These are phyloP conservation scores for Phyllotreta cruciferae DNA, from an alignment of 2,888 invertebrate species.

Conservation along the genomic window DNA sequence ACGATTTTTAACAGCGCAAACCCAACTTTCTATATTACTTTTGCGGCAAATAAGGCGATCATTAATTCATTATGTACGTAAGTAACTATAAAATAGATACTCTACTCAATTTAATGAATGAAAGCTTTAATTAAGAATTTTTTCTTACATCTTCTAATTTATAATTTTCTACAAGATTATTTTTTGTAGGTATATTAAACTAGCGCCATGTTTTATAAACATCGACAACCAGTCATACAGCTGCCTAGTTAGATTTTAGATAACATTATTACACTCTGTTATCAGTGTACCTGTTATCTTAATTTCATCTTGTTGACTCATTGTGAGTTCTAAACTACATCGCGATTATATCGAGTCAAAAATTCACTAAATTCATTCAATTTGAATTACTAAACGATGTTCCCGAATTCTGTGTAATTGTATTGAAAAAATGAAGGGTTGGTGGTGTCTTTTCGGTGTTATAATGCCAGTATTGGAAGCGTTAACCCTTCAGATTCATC, in stretches of 20 bases:
- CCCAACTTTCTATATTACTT: no score
- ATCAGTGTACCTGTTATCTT: constrained; percentile 43
- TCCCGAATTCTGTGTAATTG: constrained; percentile 19
- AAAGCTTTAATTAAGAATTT: background rate
- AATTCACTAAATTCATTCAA: constrained; percentile 5
- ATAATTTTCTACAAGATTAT: background rate
- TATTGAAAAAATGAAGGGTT: constrained; percentile 22
- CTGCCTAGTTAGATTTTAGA: constrained; percentile 10
- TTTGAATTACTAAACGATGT: constrained; percentile 9
- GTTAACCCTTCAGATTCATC: constrained; percentile 3
- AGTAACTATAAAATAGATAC: no score
- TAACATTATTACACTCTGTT: constrained; percentile 29
- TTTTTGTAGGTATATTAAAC: background rate
- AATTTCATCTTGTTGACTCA: constrained; percentile 48
- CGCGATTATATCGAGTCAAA: constrained; percentile 15
- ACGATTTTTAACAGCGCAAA: no score
- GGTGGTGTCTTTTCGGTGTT: constrained; percentile 35
- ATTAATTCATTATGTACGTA: no score
- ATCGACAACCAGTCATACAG: background rate
- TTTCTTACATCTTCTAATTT: background rate
- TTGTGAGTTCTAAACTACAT: constrained; percentile 39
- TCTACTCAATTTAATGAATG: no score
- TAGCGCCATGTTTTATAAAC: constrained; percentile 4
- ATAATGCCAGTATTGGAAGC: constrained; percentile 33
- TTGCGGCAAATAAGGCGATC: no score